Conservation (phyloP, 2,888 invertebrate genomes). For the Rambutsinella grinnellia region DNA sequence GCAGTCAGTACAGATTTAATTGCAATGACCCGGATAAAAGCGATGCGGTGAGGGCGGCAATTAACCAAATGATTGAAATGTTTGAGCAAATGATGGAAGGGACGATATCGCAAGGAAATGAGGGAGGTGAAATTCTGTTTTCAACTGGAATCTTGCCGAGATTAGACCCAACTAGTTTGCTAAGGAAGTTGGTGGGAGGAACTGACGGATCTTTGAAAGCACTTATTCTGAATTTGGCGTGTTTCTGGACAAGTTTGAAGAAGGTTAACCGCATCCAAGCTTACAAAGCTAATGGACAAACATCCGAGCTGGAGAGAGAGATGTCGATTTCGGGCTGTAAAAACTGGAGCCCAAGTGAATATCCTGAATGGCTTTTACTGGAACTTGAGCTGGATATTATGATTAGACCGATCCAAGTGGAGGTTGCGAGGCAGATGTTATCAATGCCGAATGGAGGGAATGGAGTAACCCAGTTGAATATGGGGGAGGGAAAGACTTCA, state of each 20-base stretch:
- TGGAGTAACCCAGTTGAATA: slow-evolving; percentile 58
- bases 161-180: background rate
- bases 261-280: background rate
- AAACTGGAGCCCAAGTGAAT: slow-evolving; percentile 48
- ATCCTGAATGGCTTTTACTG: slow-evolving; percentile 58
- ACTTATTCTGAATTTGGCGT: too few species aligned
- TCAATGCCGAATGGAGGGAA: slow-evolving; percentile 39
- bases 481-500: slow-evolving; percentile 62
- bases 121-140: background rate
- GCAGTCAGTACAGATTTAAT: background rate
- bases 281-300: background rate
- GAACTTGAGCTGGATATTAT: slow-evolving; percentile 57
- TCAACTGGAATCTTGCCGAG: background rate
- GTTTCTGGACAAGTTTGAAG: slow-evolving; percentile 1
- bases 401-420: slow-evolving; percentile 50
- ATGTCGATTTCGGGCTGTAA: slow-evolving; percentile 17
- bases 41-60: background rate
- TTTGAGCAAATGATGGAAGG: background rate
- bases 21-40: background rate
- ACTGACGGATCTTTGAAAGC: too few species aligned
- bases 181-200: background rate
- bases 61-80: background rate
- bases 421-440: slow-evolving; percentile 49
- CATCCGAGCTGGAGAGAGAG: slow-evolving; percentile 11
- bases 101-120: background rate